Evolutionary conservation across 2,113 vertebrate species (phyloP).

Genomic region (Clarias macrocephalus): DNA sequence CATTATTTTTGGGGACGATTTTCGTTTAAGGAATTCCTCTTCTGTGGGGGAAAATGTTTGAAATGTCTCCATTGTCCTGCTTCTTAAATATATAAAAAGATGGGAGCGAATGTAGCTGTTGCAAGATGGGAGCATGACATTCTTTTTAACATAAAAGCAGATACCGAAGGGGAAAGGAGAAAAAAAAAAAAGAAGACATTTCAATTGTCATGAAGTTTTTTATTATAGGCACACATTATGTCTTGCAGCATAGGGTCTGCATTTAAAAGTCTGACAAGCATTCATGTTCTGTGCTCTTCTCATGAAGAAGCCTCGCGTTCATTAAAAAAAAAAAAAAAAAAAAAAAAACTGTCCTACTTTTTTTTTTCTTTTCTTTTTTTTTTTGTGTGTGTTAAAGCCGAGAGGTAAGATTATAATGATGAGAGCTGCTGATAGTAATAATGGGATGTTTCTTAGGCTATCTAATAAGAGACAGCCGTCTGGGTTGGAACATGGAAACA

Average conservation of each 20-base stretch:
- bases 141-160: background rate
- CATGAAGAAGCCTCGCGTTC: background rate
- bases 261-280: slow-evolving; percentile 16
- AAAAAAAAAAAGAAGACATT: background rate
- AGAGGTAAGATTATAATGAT: slow-evolving; percentile 43
- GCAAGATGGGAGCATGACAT: background rate
- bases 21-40: slow-evolving; percentile 19
- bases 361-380: too few relatives aligned
- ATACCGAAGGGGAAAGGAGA: background rate
- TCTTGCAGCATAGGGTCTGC: background rate
- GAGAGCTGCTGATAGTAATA: slow-evolving; percentile 37
- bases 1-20: slow-evolving; percentile 30
- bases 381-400: slow-evolving; percentile 18
- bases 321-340: slow-evolving; percentile 24
- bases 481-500: slow-evolving; percentile 14
- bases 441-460: slow-evolving; percentile 19
- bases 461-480: slow-evolving; percentile 44
- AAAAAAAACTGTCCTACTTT: slow-evolving; percentile 47
- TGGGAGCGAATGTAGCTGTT: background rate
- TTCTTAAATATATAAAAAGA: slow-evolving; percentile 9
- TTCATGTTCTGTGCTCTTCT: background rate
- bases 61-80: slow-evolving; percentile 15
- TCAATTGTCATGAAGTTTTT: slow-evolving; percentile 17
- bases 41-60: slow-evolving; percentile 5
- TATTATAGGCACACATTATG: background rate